A percentile compares a stretch with the other conserved stretches of the same genome.
Evolutionary conservation across 1,140 invertebrate genomes (phyloP).

Genomic region (Drosophila pseudoananassae): DNA sequence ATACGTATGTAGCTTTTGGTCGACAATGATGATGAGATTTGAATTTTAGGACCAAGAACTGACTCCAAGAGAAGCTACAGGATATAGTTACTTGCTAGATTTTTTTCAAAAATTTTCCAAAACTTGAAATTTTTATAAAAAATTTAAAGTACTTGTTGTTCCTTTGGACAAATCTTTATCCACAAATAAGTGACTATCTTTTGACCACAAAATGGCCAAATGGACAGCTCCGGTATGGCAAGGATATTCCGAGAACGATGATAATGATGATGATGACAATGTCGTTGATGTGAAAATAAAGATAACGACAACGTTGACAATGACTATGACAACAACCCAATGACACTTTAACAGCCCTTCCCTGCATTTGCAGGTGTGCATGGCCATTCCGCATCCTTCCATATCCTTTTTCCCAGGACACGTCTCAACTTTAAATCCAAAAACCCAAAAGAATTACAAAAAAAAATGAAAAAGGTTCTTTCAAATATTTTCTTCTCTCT

Average conservation of each 20-base stretch:
- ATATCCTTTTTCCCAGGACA: not conserved
- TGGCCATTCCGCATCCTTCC: constrained; percentile 7
- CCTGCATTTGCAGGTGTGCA: constrained; percentile 57
- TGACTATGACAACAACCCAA: constrained; percentile 80
- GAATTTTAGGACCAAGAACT: not conserved
- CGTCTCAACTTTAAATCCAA: constrained; percentile 24
- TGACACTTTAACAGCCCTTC: constrained; percentile 77
- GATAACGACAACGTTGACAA: constrained; percentile 81
- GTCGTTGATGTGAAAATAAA: constrained; percentile 80
- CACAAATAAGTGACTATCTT: not conserved
- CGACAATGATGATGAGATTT: constrained; percentile 70
- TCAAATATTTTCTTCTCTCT: not conserved
- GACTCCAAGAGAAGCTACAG: not conserved
- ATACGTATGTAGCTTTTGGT: constrained; percentile 33
- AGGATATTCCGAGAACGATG: constrained; percentile 35
- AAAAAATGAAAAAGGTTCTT: no score
- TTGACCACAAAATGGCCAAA: constrained; percentile 4
- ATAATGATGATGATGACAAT: constrained; percentile 73
- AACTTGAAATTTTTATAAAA: no score
- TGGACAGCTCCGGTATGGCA: constrained; percentile 5
- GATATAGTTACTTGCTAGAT: no score
- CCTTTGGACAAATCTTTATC: not conserved
- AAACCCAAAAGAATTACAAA: not conserved
- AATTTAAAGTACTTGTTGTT: no score
- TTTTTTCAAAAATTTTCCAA: no score